Evolutionary conservation across 1,140 invertebrate genomes (phyloP).

Genomic region (Drosophila tsacasi): DNA sequence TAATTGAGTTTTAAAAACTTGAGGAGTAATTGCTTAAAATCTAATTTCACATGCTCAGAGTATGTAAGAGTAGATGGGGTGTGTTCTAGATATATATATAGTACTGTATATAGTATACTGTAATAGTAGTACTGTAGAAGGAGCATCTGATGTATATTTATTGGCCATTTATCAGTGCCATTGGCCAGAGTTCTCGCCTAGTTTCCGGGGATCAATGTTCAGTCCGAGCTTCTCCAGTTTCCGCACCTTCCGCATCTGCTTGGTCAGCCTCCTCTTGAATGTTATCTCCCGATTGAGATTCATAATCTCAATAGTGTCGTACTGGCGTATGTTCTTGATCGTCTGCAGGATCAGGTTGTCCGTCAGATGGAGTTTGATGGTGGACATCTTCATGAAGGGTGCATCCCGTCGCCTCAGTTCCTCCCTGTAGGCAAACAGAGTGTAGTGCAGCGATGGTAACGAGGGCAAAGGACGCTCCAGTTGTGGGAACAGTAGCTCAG

Average conservation of each 20-base stretch:
- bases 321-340: conserved; percentile 70
- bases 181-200: conserved; percentile 21
- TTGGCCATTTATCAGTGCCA: conserved; percentile 49
- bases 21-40: conserved; percentile 39
- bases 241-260: conserved; percentile 69
- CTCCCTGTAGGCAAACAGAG: conserved; percentile 70
- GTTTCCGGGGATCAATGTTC: conserved; percentile 60
- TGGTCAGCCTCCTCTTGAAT: conserved; percentile 70
- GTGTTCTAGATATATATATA: conserved; percentile 1
- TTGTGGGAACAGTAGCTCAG: conserved; percentile 64
- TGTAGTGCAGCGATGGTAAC: conserved; percentile 69
- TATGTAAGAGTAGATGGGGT: conserved; percentile 43
- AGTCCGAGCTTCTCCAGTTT: conserved; percentile 74
- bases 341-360: conserved; percentile 75
- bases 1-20: conserved; percentile 72
- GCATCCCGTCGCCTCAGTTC: conserved; percentile 62
- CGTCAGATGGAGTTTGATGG: conserved; percentile 74
- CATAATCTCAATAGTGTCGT: conserved; percentile 71
- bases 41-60: conserved; percentile 71
- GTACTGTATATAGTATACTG: no score
- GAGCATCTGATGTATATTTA: background rate
- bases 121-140: background rate
- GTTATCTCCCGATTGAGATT: conserved; percentile 71
- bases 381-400: conserved; percentile 74
- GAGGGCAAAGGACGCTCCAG: conserved; percentile 67